phyloP scores from a whole-genome alignment of 2,888 invertebrate genomes.

The Deilephila porcellus region DNA sequence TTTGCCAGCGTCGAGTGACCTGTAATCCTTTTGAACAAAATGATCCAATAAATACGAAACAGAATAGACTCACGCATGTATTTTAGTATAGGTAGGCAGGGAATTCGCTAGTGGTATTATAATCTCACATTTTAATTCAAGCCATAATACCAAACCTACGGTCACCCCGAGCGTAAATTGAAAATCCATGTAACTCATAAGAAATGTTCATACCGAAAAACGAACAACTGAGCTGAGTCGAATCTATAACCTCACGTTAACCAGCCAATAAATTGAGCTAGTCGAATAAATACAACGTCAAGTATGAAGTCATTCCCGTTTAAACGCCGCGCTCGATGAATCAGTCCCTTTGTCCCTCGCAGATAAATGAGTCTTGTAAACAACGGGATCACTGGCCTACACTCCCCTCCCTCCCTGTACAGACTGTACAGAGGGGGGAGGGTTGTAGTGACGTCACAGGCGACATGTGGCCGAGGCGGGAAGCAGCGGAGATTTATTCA shows the following conservation, averaged over 20 bases:
- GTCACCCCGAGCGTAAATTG: no score
- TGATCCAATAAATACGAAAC: constrained; percentile 7
- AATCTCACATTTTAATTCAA: no score
- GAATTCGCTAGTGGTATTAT: no score
- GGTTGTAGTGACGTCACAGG: constrained; percentile 6
- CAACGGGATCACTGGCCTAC: constrained; percentile 14
- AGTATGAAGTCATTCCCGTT: not conserved
- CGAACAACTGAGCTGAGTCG: no score
- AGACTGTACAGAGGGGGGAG: not conserved
- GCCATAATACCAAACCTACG: no score
- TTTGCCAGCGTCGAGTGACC: not conserved
- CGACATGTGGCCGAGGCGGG: constrained; percentile 5
- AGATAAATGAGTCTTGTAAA: constrained; percentile 21
- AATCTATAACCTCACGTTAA: no score
- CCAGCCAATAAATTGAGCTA: no score
- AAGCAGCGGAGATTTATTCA: constrained; percentile 10
- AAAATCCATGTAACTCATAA: no score
- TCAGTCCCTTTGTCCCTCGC: not conserved
- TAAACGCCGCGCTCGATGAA: not conserved
- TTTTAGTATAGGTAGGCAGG: no score
- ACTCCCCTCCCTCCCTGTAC: not conserved
- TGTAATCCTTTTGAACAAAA: not conserved
- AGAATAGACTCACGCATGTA: not conserved
- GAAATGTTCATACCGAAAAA: no score
- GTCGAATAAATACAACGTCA: not conserved